phyloP scores from a whole-genome alignment of 1,140 invertebrate genomes.

The Cataglyphis hispanica region DNA sequence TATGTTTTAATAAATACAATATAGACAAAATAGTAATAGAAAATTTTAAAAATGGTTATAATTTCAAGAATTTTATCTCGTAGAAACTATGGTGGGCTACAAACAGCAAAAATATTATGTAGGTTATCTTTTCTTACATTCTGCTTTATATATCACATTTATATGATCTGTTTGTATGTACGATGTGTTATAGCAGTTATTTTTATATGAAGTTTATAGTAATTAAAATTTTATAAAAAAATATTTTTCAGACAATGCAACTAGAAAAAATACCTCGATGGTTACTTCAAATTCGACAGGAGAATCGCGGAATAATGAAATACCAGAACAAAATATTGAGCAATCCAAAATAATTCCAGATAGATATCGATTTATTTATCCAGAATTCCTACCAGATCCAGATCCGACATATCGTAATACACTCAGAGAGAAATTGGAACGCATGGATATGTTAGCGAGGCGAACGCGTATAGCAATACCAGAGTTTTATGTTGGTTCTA shows the following conservation, averaged over 20 bases:
- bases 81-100: not conserved
- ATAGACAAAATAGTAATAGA: not conserved
- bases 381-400: conserved; percentile 97
- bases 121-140: conserved; percentile 18
- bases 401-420: conserved; percentile 92
- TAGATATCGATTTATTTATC: conserved; percentile 91
- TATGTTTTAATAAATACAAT: not conserved
- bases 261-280: not conserved
- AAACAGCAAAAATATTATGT: conserved; percentile 21
- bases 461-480: conserved; percentile 95
- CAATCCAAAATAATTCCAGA: not conserved
- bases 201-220: not conserved
- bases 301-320: not conserved
- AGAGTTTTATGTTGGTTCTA: conserved; percentile 98
- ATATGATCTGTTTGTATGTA: not conserved
- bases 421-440: conserved; percentile 95
- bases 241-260: conserved; percentile 12
- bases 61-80: conserved; percentile 40
- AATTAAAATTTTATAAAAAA: not conserved
- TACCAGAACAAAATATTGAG: not conserved
- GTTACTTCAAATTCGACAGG: too few species aligned
- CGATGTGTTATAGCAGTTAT: not conserved
- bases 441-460: conserved; percentile 96
- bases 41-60: conserved; percentile 28
- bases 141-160: not conserved